Evolutionary conservation across 2,888 invertebrate genomes (phyloP).

Genomic region (Oxyteleia sp.): DNA sequence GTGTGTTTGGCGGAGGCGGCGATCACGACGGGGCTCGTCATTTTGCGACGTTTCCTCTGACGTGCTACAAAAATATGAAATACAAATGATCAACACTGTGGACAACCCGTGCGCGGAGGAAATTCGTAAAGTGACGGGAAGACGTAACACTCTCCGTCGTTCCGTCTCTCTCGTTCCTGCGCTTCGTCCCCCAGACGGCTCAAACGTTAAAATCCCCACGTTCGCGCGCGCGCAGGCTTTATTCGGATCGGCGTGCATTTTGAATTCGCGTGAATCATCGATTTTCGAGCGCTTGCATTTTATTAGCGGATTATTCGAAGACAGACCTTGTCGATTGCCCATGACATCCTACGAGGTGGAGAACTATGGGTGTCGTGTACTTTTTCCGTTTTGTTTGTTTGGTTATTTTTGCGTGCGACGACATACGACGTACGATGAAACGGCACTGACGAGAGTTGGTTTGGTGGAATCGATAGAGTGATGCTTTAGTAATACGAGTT

Average conservation of each 20-base stretch:
- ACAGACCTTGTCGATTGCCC: conserved; percentile 2
- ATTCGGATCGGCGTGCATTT: background rate
- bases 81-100: conserved; percentile 55
- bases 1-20: conserved; percentile 95
- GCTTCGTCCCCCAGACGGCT: conserved; percentile 45
- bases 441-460: no score
- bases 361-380: no score
- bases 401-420: no score
- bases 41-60: conserved; percentile 69
- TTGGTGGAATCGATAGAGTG: no score
- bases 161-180: conserved; percentile 42
- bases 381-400: no score
- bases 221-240: conserved; percentile 23
- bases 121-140: conserved; percentile 56
- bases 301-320: background rate
- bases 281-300: conserved; percentile 8
- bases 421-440: no score
- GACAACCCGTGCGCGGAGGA: conserved; percentile 18
- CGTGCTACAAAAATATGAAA: conserved; percentile 62
- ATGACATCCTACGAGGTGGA: background rate
- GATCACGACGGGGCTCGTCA: conserved; percentile 92
- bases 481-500: no score
- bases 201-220: conserved; percentile 42
- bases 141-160: conserved; percentile 41
- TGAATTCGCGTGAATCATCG: conserved; percentile 4